Percentiles rank a stretch among this genome's conserved stretches.
Evolutionary conservation across 2,888 invertebrate genomes (phyloP).

Genomic region (Cosmia trapezina): DNA sequence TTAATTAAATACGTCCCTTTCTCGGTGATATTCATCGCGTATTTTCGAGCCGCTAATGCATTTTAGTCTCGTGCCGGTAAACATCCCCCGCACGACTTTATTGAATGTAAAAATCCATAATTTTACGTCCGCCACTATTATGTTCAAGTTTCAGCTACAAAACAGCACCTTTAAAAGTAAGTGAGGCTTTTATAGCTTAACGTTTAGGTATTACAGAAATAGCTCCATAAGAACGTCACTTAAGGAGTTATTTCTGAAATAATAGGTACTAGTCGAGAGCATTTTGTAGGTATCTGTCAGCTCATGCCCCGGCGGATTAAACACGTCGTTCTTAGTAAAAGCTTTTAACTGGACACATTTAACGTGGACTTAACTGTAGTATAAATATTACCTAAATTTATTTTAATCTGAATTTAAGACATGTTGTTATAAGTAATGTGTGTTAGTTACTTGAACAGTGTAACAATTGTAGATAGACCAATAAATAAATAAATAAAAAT

Average conservation of each 20-base stretch:
- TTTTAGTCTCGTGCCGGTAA: slow-evolving; percentile 5
- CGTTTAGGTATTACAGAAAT: no score
- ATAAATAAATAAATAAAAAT: no score
- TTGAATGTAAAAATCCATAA: slow-evolving; percentile 43
- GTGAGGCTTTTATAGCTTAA: not conserved
- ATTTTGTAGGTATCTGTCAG: slow-evolving; percentile 15
- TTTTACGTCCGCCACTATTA: slow-evolving; percentile 12
- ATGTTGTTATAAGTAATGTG: no score
- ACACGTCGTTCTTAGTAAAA: slow-evolving; percentile 16
- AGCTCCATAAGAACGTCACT: no score
- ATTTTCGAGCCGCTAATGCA: not conserved
- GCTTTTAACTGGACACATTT: slow-evolving; percentile 20
- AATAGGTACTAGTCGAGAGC: slow-evolving; percentile 2
- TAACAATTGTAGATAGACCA: no score
- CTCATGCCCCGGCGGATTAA: slow-evolving; percentile 24
- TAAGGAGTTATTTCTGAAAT: slow-evolving; percentile 12
- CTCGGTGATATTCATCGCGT: not conserved
- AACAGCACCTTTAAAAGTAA: slow-evolving; percentile 14
- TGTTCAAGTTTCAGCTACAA: slow-evolving; percentile 14
- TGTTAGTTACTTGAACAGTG: no score
- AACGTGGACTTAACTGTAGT: slow-evolving; percentile 3
- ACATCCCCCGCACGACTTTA: slow-evolving; percentile 17
- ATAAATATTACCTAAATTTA: slow-evolving; percentile 3
- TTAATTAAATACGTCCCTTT: not conserved
- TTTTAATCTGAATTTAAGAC: not conserved